Evolutionary conservation across 2,113 vertebrate genomes (phyloP).

Genomic region (Zootoca vivipara): DNA sequence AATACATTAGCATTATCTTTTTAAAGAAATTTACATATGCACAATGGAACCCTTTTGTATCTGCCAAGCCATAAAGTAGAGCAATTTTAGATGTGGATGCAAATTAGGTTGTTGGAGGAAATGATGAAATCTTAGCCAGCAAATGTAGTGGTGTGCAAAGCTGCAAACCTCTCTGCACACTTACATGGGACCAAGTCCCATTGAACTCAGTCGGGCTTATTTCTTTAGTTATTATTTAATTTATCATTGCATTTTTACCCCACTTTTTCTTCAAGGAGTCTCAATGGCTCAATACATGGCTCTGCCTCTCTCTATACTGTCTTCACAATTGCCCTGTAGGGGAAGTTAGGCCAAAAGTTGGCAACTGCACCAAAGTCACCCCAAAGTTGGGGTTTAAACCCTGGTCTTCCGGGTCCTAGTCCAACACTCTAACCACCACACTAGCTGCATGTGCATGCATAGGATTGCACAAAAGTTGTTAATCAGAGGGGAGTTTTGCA

Average conservation of each 20-base stretch:
- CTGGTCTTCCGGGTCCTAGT: too few relatives aligned
- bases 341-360: too few relatives aligned
- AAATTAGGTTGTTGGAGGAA: background rate
- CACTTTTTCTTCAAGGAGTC: too few relatives aligned
- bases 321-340: too few relatives aligned
- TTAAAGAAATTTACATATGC: background rate
- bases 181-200: background rate
- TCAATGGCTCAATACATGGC: too few relatives aligned
- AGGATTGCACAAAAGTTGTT: background rate
- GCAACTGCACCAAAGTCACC: too few relatives aligned
- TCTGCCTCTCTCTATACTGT: too few relatives aligned
- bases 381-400: too few relatives aligned
- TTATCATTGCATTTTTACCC: too few relatives aligned
- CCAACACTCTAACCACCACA: too few relatives aligned
- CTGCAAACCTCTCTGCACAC: background rate
- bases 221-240: too few relatives aligned
- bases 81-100: background rate
- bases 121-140: background rate
- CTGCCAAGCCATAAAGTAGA: background rate
- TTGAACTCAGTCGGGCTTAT: background rate
- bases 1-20: conserved; percentile 6
- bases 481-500: background rate
- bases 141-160: background rate
- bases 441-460: background rate
- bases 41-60: background rate